Base-by-base conservation (phyloP, 2,888 invertebrate species). In the Selenia dentaria region DNA sequence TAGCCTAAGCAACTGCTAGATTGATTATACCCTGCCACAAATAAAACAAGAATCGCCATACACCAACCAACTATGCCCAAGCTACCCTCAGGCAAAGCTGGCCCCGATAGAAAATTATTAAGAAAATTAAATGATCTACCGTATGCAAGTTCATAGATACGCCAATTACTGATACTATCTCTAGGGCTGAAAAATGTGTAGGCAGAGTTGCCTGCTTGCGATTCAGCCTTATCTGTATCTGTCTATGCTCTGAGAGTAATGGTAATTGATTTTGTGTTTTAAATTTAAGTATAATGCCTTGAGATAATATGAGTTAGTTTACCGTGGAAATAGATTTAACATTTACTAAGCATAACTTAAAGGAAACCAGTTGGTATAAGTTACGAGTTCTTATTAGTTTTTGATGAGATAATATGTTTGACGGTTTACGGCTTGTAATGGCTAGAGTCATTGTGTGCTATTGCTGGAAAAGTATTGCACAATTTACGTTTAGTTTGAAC, bases 81-180 rank as follows among this genome's bases (percentile, higher is more conserved):
- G 80, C n/a, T n/a, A n/a, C n/a, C n/a, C n/a, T n/a, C n/a, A n/a
- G n/a, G n/a, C n/a, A n/a, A n/a, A n/a, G 89, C 81, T 45, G 59
- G 63, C 70, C 70, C 60, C 83, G 87, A 87, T 88, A 88, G 88
- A 86, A 88, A 87, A 87, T 89, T 88, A 90, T 89, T 85, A 85
- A 86, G 89, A 88, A 88, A 88, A 89, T 88, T 87, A 88, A 90
- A 89, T 88, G 87, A 88, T 88, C 85, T 84, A 84, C 84, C 72
- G 80, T 79, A 69, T 70, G 76, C 79, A 68, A 69, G 79, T 74
- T 74, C 74, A 81, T 75, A 84, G 88, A 88, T 87, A 88, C 79
- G 86, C 87, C 89, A 87, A 89, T 88, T 88, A 89, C 82, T 86
- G 88, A 88, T 88, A 86, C 70, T 62, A 86, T 87, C 87, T 79